Evolutionary conservation across 1,140 invertebrate species (phyloP), one percentile per base, ranked within the genome.

Genomic region (Nasonia longicornis): DNA sequence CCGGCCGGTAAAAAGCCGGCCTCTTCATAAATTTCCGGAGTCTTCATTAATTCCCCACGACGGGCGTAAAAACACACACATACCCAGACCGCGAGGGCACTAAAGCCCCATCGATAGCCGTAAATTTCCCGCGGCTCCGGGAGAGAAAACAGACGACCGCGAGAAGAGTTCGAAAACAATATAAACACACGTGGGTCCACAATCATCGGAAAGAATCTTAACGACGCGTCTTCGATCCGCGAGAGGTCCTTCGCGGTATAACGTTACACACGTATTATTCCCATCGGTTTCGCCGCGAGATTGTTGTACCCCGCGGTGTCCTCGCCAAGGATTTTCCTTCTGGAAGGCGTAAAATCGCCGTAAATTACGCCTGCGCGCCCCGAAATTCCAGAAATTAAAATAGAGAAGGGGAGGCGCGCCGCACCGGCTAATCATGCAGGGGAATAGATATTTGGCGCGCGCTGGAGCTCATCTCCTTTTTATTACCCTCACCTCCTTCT

Each of bases 161-260:
- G 26, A 26, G n/a, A 73, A 7, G n/a, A 66, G 11, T 7, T 26
- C 3, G 20, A 35, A 77, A 45, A 77, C 35, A 67, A 67, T 66
- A 77, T 42, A 77, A 26, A 42, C 58, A 63, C 12, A 22, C 26
- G 26, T 29, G 42, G 22, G 14, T 35, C 16, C n/a, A 7, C 38
- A 77, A 77, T 77, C 75, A 45, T 66, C 14, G 73, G 20, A 77
- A 66, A 77, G 38, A 77, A 77, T 77, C 75, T 77, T 42, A 77
- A 77, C 63, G 63, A 77, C 35, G 4, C 38, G 2, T 48, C 45
- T 48, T n/a, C 52, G 52, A 58, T 58, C 52, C 20, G 52, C 52
- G 52, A 58, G 3, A n/a, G 20, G 52, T 58, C 16, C 52, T 58
- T 58, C 52, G 16, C 20, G 20, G 52, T 58, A 58, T 58, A 58